Evolutionary conservation across 2,113 vertebrate genomes (phyloP).

Genomic region (Cavia porcellus): DNA sequence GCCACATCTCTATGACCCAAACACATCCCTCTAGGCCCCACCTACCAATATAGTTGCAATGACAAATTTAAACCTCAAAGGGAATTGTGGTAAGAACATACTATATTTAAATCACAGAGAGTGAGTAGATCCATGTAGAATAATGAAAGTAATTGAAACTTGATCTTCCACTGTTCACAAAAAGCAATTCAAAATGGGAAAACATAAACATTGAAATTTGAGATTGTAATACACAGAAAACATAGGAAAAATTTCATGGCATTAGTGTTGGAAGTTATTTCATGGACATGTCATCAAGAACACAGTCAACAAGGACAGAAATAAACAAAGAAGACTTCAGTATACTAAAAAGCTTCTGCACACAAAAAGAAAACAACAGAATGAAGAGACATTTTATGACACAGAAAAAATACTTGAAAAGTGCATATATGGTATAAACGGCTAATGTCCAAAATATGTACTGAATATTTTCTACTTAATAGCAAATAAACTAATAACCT

Average conservation of each 20-base stretch:
- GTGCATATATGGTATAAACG: background rate
- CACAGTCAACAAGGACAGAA: background rate
- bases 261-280: background rate
- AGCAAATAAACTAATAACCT: background rate
- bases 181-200: background rate
- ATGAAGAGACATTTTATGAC: background rate
- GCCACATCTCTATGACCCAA: background rate
- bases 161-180: background rate
- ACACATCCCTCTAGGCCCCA: background rate
- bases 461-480: background rate
- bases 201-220: background rate
- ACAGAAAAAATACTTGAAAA: background rate
- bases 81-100: background rate
- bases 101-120: background rate
- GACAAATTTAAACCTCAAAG: background rate
- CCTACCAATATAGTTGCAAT: background rate
- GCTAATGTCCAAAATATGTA: background rate
- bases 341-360: background rate
- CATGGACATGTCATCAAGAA: background rate
- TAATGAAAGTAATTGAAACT: background rate
- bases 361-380: background rate
- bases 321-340: background rate
- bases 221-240: background rate
- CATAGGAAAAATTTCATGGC: background rate
- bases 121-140: background rate